Base-by-base conservation (phyloP, 2,888 invertebrate species). In the Protonemura montana region DNA sequence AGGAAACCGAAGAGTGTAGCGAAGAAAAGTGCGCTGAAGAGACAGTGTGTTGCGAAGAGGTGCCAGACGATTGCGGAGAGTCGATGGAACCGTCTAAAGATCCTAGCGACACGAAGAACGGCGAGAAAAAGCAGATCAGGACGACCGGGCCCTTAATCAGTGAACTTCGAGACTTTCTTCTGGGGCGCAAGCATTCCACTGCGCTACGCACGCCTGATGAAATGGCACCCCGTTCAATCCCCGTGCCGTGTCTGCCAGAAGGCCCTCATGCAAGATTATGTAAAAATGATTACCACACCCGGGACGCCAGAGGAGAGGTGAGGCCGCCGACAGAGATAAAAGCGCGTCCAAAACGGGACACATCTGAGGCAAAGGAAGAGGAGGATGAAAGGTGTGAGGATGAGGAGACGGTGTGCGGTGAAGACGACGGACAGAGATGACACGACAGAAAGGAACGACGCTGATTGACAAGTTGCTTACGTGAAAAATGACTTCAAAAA, bases 101-200 rank as follows among this genome's bases (percentile, higher is more conserved):
- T 5, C 80, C 26, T 3, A 6, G 26, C 28, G 81, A n/a, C 29
- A n/a, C 10, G n/a, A 6, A 0, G 81, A 81, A 78, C 2, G 16
- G n/a, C 7, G 26, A 26, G 78, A 78, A 78, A 30, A 29, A 5
- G 29, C 29, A 3, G 81, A 30, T 30, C 28, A 28, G 81, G 59
- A 21, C 59, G 35, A 88, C 89, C 26, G 88, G 88, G 35, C 89
- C 88, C 16, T 83, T 88, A 41, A 87, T 88, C 21, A 59, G 59
- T 59, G 59, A 84, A 7, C 82, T 88, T 10, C 87, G 86, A 29
- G 85, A 89, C 26, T 84, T 88, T 88, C 29, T 87, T 82, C 83
- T 87, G 87, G 28, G 89, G 89, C 83, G 89, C 89, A 27, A 88
- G 89, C 76, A 89, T 88, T 1, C 86, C 88, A 25, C 87, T 89